These are phyloP conservation scores for Sclerurus mexicanus DNA, from an alignment of 2,113 vertebrate species.

Conservation along the genomic window DNA sequence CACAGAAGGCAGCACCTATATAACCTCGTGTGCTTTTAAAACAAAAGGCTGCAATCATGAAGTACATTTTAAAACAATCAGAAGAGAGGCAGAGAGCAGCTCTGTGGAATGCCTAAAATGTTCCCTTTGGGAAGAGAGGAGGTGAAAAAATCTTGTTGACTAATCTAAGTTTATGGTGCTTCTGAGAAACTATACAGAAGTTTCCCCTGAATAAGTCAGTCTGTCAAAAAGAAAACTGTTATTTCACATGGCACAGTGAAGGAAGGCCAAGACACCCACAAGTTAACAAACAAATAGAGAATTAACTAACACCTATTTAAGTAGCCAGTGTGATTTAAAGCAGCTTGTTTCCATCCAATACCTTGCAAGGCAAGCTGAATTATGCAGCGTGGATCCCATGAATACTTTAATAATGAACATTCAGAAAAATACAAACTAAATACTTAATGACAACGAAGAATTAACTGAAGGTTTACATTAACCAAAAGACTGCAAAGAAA, in stretches of 20 bases:
- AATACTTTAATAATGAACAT: background rate
- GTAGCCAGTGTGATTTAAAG: background rate
- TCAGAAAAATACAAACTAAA: background rate
- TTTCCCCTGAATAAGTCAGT: background rate
- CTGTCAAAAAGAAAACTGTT: background rate
- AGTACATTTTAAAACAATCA: background rate
- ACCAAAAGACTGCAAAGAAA: background rate
- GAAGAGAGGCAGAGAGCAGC: background rate
- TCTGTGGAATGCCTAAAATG: background rate
- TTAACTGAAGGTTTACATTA: background rate
- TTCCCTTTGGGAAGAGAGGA: background rate
- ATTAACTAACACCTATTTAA: background rate
- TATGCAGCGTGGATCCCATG: background rate
- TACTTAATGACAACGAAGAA: background rate
- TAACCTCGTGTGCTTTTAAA: background rate
- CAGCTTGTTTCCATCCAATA: background rate
- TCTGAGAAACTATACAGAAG: background rate
- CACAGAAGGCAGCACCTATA: background rate
- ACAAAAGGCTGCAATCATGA: background rate
- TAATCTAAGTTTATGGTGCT: background rate
- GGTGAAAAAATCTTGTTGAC: background rate
- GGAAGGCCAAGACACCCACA: background rate
- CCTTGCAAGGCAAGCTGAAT: background rate
- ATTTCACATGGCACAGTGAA: background rate
- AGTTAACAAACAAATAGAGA: background rate